Conservation (phyloP, 2,797 vertebrate genomes). For the Hippopotamyrus pictus region DNA sequence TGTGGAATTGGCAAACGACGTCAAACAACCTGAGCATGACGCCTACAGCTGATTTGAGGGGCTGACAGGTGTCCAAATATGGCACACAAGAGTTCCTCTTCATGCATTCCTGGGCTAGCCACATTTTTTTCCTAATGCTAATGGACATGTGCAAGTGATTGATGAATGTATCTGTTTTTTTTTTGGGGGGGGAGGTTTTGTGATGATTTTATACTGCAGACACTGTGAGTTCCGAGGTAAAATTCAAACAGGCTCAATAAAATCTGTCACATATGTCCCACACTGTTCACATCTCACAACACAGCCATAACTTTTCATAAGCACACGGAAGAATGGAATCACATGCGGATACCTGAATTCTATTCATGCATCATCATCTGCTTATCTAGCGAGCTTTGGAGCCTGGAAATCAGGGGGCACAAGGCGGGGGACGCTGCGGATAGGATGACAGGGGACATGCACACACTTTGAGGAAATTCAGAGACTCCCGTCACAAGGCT, state of each 20-base stretch:
- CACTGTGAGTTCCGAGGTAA: not conserved
- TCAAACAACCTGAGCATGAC: not conserved
- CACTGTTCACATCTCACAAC: not conserved
- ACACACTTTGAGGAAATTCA: not conserved
- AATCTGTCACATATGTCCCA: not conserved
- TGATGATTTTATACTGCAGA: not conserved
- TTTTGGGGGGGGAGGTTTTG: not conserved
- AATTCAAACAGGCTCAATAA: not conserved
- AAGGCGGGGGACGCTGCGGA: not conserved
- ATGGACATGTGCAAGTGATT: not conserved
- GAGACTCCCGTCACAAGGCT: not conserved
- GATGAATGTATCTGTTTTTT: not conserved
- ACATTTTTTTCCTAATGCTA: not conserved
- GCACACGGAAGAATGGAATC: not conserved
- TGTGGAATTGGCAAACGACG: not conserved
- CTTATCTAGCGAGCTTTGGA: not conserved
- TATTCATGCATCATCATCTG: not conserved
- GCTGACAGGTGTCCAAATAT: not conserved
- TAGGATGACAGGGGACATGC: not conserved
- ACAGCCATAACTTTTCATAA: not conserved
- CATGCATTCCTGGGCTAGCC: not conserved
- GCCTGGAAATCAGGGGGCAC: not conserved
- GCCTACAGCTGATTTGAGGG: not conserved
- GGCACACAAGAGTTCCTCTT: not conserved
- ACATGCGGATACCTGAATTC: not conserved